Evolutionary conservation across 2,888 invertebrate genomes (phyloP), one percentile per base, ranked within the genome.

Genomic region (Globia sparganii): DNA sequence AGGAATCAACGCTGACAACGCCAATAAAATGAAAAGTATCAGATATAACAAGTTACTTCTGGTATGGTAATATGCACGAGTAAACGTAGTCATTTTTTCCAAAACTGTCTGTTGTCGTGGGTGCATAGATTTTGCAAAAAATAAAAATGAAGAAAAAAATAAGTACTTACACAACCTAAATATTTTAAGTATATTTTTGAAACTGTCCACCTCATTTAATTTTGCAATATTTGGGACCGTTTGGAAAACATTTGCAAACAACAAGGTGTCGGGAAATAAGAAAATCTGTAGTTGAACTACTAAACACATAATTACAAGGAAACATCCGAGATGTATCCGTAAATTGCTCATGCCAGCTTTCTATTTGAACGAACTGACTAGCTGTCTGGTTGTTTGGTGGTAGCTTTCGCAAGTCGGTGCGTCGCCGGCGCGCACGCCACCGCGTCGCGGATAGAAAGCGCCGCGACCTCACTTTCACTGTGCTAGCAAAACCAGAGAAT

Each of bases 391-490:
- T 77, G 82, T 31, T 70, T 37, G 53, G 40, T 28, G 82, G 90
- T 83, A 87, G 93, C 95, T 96, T 96, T 96, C 96, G 96, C 95
- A 95, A 95, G 92, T 78, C 81, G 80, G 82, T 87, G 81, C 83
- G 73, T 69, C 62, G 75, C 78, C 75, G 83, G 74, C 83, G 78
- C 74, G 76, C 79, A 80, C 85, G 69, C 73, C 81, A 4, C 34
- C 43, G 83, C 83, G 79, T 91, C 86, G 93, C 95, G 94, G 93
- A 95, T 96, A 96, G 96, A 96, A 96, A 96, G 96, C 95, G 94
- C 78, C 84, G 91, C 93, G 95, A 95, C 95, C 96, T 95, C 96
- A 96, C 96, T 96, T 96, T 96, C 96, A 95, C 96, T 95, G 83
- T 62, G 75, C 88, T 89, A 87, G 87, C 92, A 91, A 93, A 81